Percentiles rank a stretch among this genome's conserved stretches.
Evolutionary conservation across 92 coral and sea anemone genomes (phyloP).

Genomic region (Zoanthus sociatus): DNA sequence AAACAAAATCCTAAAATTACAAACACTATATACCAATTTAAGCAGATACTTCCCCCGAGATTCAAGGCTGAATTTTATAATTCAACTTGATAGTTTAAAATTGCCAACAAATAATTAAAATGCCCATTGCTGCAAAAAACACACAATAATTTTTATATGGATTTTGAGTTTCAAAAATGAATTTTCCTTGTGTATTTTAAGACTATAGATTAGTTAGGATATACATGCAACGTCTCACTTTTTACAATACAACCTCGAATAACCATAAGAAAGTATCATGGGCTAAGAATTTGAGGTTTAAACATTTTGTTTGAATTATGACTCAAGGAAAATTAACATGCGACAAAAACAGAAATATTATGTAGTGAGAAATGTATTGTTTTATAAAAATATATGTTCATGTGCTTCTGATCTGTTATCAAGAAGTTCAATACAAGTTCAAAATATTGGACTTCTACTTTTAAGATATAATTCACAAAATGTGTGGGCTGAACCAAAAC

Average conservation of each 20-base stretch:
- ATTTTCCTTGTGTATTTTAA: not conserved
- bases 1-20: not conserved
- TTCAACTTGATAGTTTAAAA: not conserved
- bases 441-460: not conserved
- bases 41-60: not conserved
- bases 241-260: too few species aligned
- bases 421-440: not conserved
- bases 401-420: not conserved
- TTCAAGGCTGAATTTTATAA: not conserved
- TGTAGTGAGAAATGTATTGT: too few species aligned
- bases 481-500: slow-evolving; percentile 20
- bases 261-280: too few species aligned
- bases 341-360: not conserved
- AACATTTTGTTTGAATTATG: too few species aligned
- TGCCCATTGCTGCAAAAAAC: not conserved
- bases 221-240: not conserved
- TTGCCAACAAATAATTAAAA: not conserved
- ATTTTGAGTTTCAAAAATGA: not conserved
- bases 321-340: not conserved
- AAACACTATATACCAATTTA: not conserved
- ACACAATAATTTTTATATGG: not conserved
- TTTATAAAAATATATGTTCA: not conserved
- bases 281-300: too few species aligned
- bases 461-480: not conserved
- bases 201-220: not conserved